Base-by-base conservation (phyloP, 2,888 invertebrate genomes). In the Proisotoma minuta region DNA sequence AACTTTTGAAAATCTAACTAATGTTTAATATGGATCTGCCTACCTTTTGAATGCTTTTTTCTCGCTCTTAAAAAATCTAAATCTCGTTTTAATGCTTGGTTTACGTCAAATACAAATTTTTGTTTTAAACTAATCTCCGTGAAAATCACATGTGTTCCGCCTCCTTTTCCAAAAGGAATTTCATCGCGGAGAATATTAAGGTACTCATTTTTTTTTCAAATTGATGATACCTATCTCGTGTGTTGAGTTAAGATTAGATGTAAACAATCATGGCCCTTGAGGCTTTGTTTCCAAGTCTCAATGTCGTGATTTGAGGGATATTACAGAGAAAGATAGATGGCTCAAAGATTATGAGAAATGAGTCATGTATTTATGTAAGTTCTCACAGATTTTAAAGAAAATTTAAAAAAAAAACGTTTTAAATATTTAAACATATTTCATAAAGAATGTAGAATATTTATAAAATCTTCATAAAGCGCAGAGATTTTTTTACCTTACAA, bases 211-310 rank as follows among this genome's bases (percentile, higher is more conserved):
- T n/a, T n/a, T n/a, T n/a, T n/a, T n/a, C n/a, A n/a, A n/a, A n/a
- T n/a, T n/a, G n/a, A n/a, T n/a, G n/a, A n/a, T n/a, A n/a, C n/a
- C n/a, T n/a, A n/a, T n/a, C n/a, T n/a, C n/a, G n/a, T n/a, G n/a
- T n/a, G n/a, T n/a, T n/a, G n/a, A n/a, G n/a, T n/a, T n/a, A n/a
- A 56, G 56, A 54, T 56, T 56, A 43, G 56, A 56, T 24, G 39
- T 39, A 54, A 43, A 15, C 22, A 39, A n/a, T n/a, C n/a, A 34
- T 39, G 23, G 24, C 12, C 56, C 56, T 56, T 56, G 23, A 56
- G 56, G 47, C 26, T 23, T 56, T 47, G 39, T 50, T 5, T 8
- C 28, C 34, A 15, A 8, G 12, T 34, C 34, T 12, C 34, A 8
- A 34, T 12, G 34, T 34, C 8, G 12, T 34, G 12, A 34, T 34